Conservation (phyloP, 2,888 invertebrate species). For the Heliconius charithonia region DNA sequence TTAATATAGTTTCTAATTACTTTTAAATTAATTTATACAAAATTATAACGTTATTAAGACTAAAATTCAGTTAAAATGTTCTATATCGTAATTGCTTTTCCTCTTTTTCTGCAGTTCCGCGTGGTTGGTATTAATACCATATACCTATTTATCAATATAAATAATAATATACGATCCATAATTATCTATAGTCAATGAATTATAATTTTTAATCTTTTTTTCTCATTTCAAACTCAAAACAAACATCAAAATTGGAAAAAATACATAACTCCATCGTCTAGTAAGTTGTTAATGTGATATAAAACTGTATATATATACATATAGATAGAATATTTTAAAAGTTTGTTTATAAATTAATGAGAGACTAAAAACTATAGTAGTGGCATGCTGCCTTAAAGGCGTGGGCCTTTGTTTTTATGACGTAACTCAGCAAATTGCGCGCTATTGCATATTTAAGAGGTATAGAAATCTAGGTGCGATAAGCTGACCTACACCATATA, state of each 20-base stretch:
- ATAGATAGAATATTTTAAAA: background rate
- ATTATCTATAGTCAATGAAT: no score
- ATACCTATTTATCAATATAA: background rate
- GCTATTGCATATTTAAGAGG: slow-evolving; percentile 66
- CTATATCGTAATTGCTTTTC: background rate
- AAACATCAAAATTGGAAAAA: no score
- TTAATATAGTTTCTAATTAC: background rate
- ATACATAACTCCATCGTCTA: background rate
- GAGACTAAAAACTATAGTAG: background rate
- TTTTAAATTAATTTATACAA: background rate
- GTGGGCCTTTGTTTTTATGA: slow-evolving; percentile 57
- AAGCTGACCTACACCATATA: slow-evolving; percentile 54
- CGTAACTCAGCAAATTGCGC: slow-evolving; percentile 71
- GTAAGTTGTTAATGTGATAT: background rate
- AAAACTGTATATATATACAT: background rate
- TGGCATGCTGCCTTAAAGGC: slow-evolving; percentile 34
- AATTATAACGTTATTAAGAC: background rate
- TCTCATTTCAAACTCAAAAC: no score
- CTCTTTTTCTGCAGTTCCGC: background rate
- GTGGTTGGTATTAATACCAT: background rate
- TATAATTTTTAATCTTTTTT: no score
- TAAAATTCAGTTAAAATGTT: background rate
- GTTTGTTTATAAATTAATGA: background rate
- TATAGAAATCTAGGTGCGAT: slow-evolving; percentile 58
- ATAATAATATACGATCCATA: no score